A percentile compares a stretch with the other conserved stretches of the same genome.
Evolutionary conservation across 2,113 vertebrate species (phyloP).

Genomic region (Hystrix cristata): DNA sequence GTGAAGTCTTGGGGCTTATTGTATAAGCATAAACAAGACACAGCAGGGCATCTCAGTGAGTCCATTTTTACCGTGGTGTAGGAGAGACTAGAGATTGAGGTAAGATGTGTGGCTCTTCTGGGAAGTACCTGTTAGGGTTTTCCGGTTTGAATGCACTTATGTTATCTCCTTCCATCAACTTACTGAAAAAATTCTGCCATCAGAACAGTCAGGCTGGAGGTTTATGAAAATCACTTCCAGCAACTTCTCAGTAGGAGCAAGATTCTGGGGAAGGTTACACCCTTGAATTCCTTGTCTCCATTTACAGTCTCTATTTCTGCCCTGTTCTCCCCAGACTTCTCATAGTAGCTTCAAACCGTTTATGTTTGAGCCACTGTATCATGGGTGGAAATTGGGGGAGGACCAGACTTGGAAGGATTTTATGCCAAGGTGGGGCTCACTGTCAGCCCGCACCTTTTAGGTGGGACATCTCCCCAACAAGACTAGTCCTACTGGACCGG

Average conservation of each 20-base stretch:
- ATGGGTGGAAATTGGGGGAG: neutral
- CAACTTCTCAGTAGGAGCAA: neutral
- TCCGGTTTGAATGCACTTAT: neutral
- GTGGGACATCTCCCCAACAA: neutral
- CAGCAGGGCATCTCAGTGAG: neutral
- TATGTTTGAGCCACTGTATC: neutral
- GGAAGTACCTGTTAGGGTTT: neutral
- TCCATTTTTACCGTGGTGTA: neutral
- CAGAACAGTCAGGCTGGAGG: neutral
- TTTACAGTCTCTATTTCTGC: neutral
- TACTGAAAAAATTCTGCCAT: neutral
- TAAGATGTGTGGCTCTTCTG: neutral
- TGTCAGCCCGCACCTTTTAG: neutral
- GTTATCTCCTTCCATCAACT: neutral
- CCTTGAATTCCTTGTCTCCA: neutral
- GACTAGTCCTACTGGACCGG: neutral
- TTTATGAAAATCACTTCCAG: neutral
- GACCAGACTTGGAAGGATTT: neutral
- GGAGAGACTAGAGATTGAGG: neutral
- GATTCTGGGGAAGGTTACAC: neutral
- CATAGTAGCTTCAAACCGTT: neutral
- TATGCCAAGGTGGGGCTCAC: neutral
- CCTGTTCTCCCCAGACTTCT: neutral
- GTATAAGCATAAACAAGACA: neutral
- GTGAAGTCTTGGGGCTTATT: neutral